Base-by-base conservation (phyloP, 2,888 invertebrate species). In the Sinohyriopsis cumingii region DNA sequence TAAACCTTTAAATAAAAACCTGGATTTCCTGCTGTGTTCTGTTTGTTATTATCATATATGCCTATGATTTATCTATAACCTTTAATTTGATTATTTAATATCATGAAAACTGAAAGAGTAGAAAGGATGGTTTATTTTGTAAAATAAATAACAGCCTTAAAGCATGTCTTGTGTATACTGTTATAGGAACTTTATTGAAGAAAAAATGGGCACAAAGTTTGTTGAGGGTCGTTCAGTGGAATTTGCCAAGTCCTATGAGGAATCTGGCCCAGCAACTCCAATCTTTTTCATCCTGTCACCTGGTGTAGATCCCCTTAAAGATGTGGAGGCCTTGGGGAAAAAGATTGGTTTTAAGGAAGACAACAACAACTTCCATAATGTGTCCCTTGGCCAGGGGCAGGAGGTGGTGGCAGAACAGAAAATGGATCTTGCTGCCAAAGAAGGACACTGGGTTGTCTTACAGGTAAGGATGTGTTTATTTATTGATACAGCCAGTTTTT, bases 281-380 rank as follows among this genome's bases (percentile, higher is more conserved):
- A 95, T 98, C 83, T 98, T 98, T 91, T 98, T 98, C 88, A 98
- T 98, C 84, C 92, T 98, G 0, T 98, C 97, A 0, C 98, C 98
- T 6, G 98, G 98, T 66, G 98, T 98, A 0, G 97, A 98, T 91
- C 98, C 98, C 0, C 91, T 98, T 56, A 97, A 97, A 90, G 98
- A 98, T 87, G 97, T 98, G 1, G 98, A 98, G 90, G 93, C 94
- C 55, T 91, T 97, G 59, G 98, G 98, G 33, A 94, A 94, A 86
- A 93, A 93, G 84, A 90, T 97, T 85, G 95, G 95, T 1, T 97
- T 94, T 88, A 95, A 95, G 0, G 92, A 93, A 65, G 96, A 96
- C 85, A 91, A 92, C 77, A 83, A 84, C 63, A 98, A 97, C 91
- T 97, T 98, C 88, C 97, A 98, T 88, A 98, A 97, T 89, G 97